Evolutionary conservation across 2,888 invertebrate genomes (phyloP).

Genomic region (Idaea dimidiata): DNA sequence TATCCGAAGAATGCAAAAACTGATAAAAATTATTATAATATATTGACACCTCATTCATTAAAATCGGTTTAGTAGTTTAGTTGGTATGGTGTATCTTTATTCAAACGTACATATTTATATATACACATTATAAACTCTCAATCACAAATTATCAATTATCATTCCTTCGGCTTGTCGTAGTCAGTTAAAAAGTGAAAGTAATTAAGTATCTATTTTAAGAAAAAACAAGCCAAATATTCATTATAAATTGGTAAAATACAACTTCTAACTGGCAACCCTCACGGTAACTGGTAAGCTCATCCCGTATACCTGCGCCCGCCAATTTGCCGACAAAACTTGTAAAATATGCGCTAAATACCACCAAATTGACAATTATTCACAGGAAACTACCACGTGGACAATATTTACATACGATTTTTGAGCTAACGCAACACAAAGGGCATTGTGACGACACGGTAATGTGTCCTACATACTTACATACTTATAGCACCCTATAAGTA

Average conservation of each 20-base stretch:
- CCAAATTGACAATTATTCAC: slow-evolving; percentile 21
- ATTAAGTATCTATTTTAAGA: too few relatives aligned
- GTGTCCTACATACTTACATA: too few relatives aligned
- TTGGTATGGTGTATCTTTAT: too few relatives aligned
- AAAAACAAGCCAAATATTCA: background rate
- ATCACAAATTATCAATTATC: too few relatives aligned
- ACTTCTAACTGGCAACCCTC: slow-evolving; percentile 46
- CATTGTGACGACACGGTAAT: slow-evolving; percentile 38
- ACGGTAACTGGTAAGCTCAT: slow-evolving; percentile 61
- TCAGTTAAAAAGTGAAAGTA: background rate
- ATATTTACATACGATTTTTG: slow-evolving; percentile 23
- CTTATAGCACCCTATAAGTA: too few relatives aligned
- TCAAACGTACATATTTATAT: too few relatives aligned
- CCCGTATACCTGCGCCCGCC: slow-evolving; percentile 64
- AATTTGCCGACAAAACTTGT: slow-evolving; percentile 13
- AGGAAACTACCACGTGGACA: slow-evolving; percentile 43
- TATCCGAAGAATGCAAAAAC: too few relatives aligned
- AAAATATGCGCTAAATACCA: slow-evolving; percentile 27
- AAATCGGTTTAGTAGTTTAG: too few relatives aligned
- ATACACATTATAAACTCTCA: too few relatives aligned
- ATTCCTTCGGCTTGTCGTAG: too few relatives aligned
- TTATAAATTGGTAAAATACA: slow-evolving; percentile 7
- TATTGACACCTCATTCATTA: too few relatives aligned
- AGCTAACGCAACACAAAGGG: slow-evolving; percentile 34
- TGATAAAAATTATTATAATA: too few relatives aligned